Conservation (phyloP, 2,113 vertebrate genomes). For the Progne subis region DNA sequence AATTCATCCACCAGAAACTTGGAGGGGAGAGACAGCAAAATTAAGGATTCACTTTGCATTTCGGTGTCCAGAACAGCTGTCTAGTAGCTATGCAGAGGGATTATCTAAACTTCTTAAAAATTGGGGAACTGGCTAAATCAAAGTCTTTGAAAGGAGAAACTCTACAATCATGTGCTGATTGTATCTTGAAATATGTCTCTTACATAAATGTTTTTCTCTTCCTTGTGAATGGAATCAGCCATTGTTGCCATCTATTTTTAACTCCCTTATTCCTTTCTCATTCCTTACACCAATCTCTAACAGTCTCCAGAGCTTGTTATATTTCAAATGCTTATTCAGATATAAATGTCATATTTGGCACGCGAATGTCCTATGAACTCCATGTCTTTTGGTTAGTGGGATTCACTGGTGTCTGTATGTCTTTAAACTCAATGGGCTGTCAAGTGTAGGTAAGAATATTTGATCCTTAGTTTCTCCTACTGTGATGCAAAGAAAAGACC, state of each 20-base stretch:
- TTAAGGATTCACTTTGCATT: neutral
- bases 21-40: neutral
- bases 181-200: neutral
- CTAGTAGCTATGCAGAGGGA: neutral
- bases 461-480: neutral
- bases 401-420: neutral
- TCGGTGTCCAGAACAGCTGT: neutral
- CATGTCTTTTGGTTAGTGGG: neutral
- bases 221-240: neutral
- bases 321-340: neutral
- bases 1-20: neutral
- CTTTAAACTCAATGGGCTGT: neutral
- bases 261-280: neutral
- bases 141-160: neutral
- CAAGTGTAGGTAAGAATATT: neutral
- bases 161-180: neutral
- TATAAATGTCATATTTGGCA: neutral
- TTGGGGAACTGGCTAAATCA: neutral
- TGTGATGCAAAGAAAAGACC: neutral
- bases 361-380: neutral
- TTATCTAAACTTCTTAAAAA: neutral
- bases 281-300: neutral
- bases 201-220: neutral
- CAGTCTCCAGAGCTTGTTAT: neutral
- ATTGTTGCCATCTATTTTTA: neutral